phyloP scores from a whole-genome alignment of 2,113 vertebrate species.

The Dasyurus viverrinus region DNA sequence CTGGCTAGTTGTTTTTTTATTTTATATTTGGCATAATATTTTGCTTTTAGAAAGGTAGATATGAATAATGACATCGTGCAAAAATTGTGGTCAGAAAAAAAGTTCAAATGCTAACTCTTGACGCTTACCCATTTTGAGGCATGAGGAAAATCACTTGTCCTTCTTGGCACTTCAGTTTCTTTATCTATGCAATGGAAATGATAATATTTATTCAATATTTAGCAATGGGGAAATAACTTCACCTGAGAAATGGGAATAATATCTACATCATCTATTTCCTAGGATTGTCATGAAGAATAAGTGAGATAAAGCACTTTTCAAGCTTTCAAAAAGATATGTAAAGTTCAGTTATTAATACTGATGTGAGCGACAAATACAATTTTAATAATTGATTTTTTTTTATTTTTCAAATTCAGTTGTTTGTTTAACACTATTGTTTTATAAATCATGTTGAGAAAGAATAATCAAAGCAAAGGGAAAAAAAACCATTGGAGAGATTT shows the following conservation, averaged over 20 bases:
- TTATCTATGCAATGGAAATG: not conserved
- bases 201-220: not conserved
- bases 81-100: not conserved
- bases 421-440: too few relatives aligned
- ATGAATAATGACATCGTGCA: slow-evolving; percentile 3
- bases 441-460: too few relatives aligned
- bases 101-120: not conserved
- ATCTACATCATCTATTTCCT: not conserved
- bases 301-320: not conserved
- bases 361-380: not conserved
- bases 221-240: not conserved
- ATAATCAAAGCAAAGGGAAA: too few relatives aligned
- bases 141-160: not conserved
- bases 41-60: slow-evolving; percentile 45
- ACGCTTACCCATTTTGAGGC: not conserved
- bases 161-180: not conserved
- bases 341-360: not conserved
- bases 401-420: not conserved
- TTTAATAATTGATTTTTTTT: not conserved
- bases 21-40: slow-evolving; percentile 44
- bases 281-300: not conserved
- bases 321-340: not conserved
- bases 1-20: not conserved
- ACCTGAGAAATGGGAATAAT: not conserved
- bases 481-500: too few relatives aligned